A percentile compares a stretch with the other conserved stretches of the same genome.
phyloP scores from a whole-genome alignment of 2,888 invertebrate genomes.

The Watsonalla binaria region DNA sequence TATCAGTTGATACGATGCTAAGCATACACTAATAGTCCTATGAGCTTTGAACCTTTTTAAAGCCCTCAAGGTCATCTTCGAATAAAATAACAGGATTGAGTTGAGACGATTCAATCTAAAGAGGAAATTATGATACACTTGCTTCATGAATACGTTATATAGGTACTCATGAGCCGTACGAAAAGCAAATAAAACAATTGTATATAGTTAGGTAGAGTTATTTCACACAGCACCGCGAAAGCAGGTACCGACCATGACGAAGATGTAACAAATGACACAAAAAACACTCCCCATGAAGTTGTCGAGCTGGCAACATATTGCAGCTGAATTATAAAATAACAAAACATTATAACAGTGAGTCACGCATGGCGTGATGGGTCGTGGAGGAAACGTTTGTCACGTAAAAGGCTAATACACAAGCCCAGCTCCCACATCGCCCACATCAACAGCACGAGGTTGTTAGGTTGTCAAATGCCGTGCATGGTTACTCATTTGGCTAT shows the following conservation, averaged over 20 bases:
- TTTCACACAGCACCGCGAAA: conserved; percentile 12
- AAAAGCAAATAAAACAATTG: too few species aligned
- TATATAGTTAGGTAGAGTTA: too few species aligned
- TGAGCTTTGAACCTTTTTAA: background rate
- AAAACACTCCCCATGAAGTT: conserved; percentile 17
- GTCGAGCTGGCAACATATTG: conserved; percentile 42
- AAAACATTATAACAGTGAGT: conserved; percentile 51
- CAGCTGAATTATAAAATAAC: conserved; percentile 44
- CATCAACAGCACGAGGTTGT: conserved; percentile 16
- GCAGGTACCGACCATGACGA: conserved; percentile 20
- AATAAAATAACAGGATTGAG: background rate
- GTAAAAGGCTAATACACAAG: conserved; percentile 36
- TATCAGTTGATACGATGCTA: conserved; percentile 21
- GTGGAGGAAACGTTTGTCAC: conserved; percentile 56
- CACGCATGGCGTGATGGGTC: conserved; percentile 55
- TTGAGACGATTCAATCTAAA: too few species aligned
- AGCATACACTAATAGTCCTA: conserved; percentile 21
- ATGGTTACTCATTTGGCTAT: conserved; percentile 11
- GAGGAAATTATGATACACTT: too few species aligned
- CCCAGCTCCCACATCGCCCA: conserved; percentile 15
- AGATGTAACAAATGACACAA: conserved; percentile 21
- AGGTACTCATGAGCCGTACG: too few species aligned
- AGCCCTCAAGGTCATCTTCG: background rate
- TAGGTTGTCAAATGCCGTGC: conserved; percentile 17
- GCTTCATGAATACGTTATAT: too few species aligned